These are phyloP conservation scores for Pogonomyrmex barbatus DNA, from an alignment of 1,140 invertebrate species.

Conservation along the genomic window DNA sequence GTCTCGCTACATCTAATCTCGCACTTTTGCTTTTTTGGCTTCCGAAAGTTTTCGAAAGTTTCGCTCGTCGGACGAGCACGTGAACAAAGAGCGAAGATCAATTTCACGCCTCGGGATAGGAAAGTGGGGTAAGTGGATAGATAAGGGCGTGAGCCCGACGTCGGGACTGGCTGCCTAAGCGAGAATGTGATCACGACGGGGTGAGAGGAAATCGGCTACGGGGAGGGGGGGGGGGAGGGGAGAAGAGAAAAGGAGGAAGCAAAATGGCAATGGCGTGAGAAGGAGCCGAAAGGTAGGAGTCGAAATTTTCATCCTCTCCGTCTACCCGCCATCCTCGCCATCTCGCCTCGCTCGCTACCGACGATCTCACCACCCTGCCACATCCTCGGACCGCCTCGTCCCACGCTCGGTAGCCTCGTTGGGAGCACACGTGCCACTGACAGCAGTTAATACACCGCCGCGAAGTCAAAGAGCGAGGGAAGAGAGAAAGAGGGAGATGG, in stretches of 20 bases:
- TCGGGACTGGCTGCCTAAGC: conserved; percentile 43
- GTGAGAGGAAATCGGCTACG: conserved; percentile 20
- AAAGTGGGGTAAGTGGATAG: conserved; percentile 58
- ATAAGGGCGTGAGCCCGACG: conserved; percentile 54
- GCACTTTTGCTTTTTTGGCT: conserved; percentile 33
- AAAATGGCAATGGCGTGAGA: conserved; percentile 58
- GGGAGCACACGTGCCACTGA: conserved; percentile 72
- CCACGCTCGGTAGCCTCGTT: conserved; percentile 58
- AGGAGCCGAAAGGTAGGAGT: conserved; percentile 19
- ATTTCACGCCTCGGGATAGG: conserved; percentile 49
- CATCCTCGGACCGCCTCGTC: conserved; percentile 50
- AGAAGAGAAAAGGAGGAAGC: not conserved
- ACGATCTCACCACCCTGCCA: conserved; percentile 15
- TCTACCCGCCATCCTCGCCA: conserved; percentile 4
- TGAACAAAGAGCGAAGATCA: conserved; percentile 63
- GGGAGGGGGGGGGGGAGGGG: not conserved
- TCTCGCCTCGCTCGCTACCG: conserved; percentile 7
- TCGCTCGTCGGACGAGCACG: conserved; percentile 18
- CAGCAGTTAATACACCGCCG: conserved; percentile 75
- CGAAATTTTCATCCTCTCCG: conserved; percentile 53
- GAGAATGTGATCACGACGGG: conserved; percentile 61
- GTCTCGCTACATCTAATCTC: conserved; percentile 24
- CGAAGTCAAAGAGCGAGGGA: conserved; percentile 40
- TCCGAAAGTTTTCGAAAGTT: conserved; percentile 47
- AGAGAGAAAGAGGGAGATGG: conserved; percentile 3